Evolutionary conservation across 2,113 vertebrate species (phyloP), one percentile per base, ranked within the genome.

Genomic region (Trichomycterus rosablanca): DNA sequence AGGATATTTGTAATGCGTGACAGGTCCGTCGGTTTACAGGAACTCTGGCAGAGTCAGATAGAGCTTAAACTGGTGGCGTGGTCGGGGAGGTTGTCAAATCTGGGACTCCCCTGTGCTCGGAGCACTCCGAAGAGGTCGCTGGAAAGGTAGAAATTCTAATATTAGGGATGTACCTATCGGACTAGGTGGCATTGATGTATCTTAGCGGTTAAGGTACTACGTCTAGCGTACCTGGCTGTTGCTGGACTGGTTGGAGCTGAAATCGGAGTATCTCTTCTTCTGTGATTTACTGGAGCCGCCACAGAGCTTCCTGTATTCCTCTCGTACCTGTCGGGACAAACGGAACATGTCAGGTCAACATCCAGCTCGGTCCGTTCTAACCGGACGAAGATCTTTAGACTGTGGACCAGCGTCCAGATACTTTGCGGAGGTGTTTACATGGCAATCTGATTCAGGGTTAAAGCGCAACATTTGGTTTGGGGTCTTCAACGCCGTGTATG

Each of bases 261-360:
- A 80, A 48, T 90, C 89, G 0, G 88, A 87, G 73, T 89, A 89
- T 67, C 68, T 88, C 72, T 80, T 83, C 73, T 81, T 79, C 53
- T 84, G 58, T 40, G 68, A 44, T 3, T 59, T 66, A 1, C 77
- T 80, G 32, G 86, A 19, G 2, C 80, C 62, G 16, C 76, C 76
- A 11, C 84, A 63, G 66, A 89, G 79, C 54, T 73, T 80, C 39
- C 57, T 51, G 14, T 94, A 94, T 54, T 92, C 90, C 0, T 89
- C 88, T 70, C 90, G 83, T 28, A 94, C 88, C 92, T 93, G 78
- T 14, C 78, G 77, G 35, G 68, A 76, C 71, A 56, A 78, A 72
- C n/a, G n/a, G n/a, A n/a, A n/a, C n/a, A n/a, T n/a, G n/a, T n/a
- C n/a, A n/a, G n/a, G n/a, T n/a, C n/a, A n/a, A n/a, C n/a, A n/a